Conservation (phyloP, 2,797 vertebrate genomes). For the Periparus ater region DNA sequence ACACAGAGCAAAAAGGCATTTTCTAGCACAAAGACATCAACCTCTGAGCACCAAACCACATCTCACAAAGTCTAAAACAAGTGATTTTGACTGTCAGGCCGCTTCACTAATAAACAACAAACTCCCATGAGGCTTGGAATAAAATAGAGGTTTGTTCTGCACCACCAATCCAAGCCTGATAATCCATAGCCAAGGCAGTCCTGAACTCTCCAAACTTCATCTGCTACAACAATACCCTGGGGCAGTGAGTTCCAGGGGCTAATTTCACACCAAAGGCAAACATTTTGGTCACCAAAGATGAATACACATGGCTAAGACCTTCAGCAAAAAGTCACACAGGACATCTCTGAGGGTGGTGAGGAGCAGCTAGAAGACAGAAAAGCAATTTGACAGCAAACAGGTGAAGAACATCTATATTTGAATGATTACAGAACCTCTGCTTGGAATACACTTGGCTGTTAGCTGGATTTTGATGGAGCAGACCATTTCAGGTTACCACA, state of each 20-base stretch:
- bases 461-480: neutral
- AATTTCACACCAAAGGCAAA: neutral
- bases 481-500: neutral
- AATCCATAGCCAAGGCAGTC: neutral
- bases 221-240: neutral
- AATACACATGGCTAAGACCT: neutral
- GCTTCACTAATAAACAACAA: neutral
- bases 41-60: neutral
- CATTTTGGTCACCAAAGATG: neutral
- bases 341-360: neutral
- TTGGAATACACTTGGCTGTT: neutral
- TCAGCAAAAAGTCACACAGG: neutral
- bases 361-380: neutral
- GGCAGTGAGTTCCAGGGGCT: neutral
- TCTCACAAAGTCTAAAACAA: neutral
- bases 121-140: neutral
- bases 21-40: neutral
- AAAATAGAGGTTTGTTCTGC: neutral
- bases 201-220: neutral
- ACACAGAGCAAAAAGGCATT: neutral
- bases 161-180: neutral
- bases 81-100: neutral
- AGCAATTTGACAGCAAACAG: neutral
- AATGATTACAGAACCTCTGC: neutral
- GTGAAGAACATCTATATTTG: neutral